Evolutionary conservation across 1,140 invertebrate species (phyloP).

Genomic region (Panagrolaimus sp.): DNA sequence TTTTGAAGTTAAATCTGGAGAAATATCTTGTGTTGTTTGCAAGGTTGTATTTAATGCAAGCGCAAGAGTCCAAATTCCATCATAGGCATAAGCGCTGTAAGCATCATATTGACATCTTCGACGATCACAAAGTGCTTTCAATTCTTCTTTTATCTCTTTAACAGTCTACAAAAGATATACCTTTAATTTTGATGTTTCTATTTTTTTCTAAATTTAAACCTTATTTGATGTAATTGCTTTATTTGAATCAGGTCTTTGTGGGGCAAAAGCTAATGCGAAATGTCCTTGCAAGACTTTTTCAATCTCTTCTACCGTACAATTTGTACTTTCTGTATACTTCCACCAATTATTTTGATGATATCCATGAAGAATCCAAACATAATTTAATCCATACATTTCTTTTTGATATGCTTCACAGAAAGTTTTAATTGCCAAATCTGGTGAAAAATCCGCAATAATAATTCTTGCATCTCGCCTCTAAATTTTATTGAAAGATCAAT

Average conservation of each 20-base stretch:
- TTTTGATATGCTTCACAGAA: constrained; percentile 75
- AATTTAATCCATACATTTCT: constrained; percentile 77
- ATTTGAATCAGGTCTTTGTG: constrained; percentile 70
- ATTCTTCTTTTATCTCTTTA: constrained; percentile 35
- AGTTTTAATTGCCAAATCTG: constrained; percentile 82
- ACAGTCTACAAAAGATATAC: constrained; percentile 38
- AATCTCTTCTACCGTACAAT: constrained; percentile 73
- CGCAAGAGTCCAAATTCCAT: constrained; percentile 55
- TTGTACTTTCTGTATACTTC: constrained; percentile 32
- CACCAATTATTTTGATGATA: constrained; percentile 65
- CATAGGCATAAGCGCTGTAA: constrained; percentile 53
- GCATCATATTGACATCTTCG: constrained; percentile 29
- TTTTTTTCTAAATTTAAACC: constrained; percentile 7
- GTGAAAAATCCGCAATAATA: constrained; percentile 91
- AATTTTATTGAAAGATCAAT: constrained; percentile 37
- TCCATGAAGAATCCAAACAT: constrained; percentile 93
- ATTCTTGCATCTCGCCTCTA: constrained; percentile 79
- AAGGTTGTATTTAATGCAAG: constrained; percentile 48
- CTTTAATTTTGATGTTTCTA: not conserved
- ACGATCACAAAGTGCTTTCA: constrained; percentile 26
- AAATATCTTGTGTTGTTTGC: constrained; percentile 20
- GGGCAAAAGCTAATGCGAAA: constrained; percentile 77
- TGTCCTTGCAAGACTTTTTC: constrained; percentile 78
- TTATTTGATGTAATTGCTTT: constrained; percentile 65
- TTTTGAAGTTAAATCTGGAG: constrained; percentile 24